Conservation (phyloP, 2,113 vertebrate species). For the Orcinus orca region DNA sequence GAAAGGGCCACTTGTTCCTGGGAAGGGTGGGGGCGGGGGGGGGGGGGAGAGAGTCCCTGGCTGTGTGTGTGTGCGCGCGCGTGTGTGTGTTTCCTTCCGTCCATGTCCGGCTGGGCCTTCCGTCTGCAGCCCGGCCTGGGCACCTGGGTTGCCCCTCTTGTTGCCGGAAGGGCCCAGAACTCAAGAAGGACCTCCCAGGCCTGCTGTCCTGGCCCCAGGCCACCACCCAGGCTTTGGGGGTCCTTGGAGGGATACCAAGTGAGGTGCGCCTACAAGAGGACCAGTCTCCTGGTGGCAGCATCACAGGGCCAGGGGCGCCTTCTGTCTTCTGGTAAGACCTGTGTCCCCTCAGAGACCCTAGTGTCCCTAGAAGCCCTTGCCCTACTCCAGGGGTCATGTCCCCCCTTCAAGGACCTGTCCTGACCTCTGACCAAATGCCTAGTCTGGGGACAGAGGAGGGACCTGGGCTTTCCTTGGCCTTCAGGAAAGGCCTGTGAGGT, state of each 20-base stretch:
- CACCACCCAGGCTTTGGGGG: neutral
- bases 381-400: neutral
- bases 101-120: neutral
- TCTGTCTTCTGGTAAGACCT: neutral
- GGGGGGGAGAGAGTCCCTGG: neutral
- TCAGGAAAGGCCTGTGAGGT: fast-evolving
- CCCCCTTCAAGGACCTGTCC: neutral
- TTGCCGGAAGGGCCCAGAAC: neutral
- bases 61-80: neutral
- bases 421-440: neutral
- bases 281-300: no score
- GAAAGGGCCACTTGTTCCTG: constrained; percentile 18
- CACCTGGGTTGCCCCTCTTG: fast-evolving
- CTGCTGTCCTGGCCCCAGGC: neutral
- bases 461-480: neutral
- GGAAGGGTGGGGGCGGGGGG: no score
- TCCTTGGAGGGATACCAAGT: neutral
- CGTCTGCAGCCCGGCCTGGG: fast-evolving
- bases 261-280: neutral
- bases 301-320: fast-evolving
- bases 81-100: neutral
- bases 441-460: neutral
- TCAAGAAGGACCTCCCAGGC: neutral
- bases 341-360: neutral
- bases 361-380: neutral